These are phyloP conservation scores for Hyposmocoma kahamanoa DNA, from an alignment of 1,140 invertebrate species.

Conservation along the genomic window DNA sequence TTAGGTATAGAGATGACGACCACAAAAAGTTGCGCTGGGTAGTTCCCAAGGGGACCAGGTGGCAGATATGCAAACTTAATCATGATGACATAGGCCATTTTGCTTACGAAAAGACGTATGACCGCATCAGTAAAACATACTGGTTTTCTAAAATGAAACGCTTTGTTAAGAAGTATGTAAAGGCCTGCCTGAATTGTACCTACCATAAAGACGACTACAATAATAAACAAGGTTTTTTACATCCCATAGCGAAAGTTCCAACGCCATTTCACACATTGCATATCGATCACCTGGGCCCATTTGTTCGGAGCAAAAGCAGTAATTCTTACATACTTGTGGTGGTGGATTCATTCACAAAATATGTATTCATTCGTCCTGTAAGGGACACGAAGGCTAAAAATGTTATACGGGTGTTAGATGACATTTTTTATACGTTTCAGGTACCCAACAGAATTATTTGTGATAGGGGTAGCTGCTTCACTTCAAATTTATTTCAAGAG, in stretches of 20 bases:
- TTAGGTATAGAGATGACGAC: not conserved
- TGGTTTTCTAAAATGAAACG: conserved; percentile 18
- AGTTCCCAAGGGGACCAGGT: too few species aligned
- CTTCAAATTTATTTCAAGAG: too few species aligned
- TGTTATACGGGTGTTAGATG: not conserved
- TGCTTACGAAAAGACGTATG: conserved; percentile 13
- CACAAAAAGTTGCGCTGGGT: conserved; percentile 7
- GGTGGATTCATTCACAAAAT: not conserved
- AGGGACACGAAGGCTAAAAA: not conserved
- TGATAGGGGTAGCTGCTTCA: not conserved
- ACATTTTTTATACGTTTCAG: not conserved
- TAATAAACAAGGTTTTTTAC: not conserved
- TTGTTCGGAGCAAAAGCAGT: not conserved
- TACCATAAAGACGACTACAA: not conserved
- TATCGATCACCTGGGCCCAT: too few species aligned
- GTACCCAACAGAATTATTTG: not conserved
- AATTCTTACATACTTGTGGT: not conserved
- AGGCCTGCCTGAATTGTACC: conserved; percentile 4
- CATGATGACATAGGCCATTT: conserved; percentile 22
- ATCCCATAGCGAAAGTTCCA: not conserved
- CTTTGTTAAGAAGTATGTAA: conserved; percentile 8
- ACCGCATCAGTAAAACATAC: too few species aligned
- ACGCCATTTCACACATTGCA: not conserved
- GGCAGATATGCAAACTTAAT: too few species aligned
- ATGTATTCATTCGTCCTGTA: not conserved